These are phyloP conservation scores for Ceyx margarethae DNA, from an alignment of 2,113 vertebrate genomes.

Conservation along the genomic window DNA sequence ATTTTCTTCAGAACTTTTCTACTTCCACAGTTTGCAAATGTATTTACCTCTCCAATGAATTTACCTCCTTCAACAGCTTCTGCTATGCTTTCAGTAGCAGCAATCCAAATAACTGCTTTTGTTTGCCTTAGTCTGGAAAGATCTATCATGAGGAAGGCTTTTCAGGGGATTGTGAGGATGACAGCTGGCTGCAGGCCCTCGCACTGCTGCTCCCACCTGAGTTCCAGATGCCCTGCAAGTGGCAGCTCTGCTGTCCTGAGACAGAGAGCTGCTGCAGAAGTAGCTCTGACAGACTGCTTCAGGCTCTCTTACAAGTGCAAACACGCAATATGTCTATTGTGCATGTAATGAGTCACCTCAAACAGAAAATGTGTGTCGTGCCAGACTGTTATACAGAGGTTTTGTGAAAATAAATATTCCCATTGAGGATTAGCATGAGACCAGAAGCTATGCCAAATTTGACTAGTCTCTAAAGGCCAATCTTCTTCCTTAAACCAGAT, in stretches of 20 bases:
- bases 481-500: conserved; percentile 52
- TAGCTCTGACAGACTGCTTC: not conserved
- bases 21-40: not conserved
- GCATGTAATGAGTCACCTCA: conserved; percentile 53
- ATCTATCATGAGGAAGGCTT: not conserved
- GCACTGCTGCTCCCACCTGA: not conserved
- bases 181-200: not conserved
- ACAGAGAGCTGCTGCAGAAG: not conserved
- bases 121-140: not conserved
- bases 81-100: not conserved
- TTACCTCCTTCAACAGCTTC: not conserved
- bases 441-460: conserved; percentile 53
- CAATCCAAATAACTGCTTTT: not conserved
- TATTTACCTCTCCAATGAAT: not conserved
- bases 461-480: conserved; percentile 41
- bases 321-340: conserved; percentile 23
- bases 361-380: not conserved
- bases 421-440: conserved; percentile 65
- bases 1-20: not conserved
- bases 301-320: conserved; percentile 22
- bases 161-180: not conserved
- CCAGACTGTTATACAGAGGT: conserved; percentile 58
- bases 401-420: conserved; percentile 70
- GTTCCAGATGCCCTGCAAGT: not conserved
- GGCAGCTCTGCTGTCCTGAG: not conserved